Conservation (phyloP, 92 coral and sea anemone genomes). For the Porites cylindrica region DNA sequence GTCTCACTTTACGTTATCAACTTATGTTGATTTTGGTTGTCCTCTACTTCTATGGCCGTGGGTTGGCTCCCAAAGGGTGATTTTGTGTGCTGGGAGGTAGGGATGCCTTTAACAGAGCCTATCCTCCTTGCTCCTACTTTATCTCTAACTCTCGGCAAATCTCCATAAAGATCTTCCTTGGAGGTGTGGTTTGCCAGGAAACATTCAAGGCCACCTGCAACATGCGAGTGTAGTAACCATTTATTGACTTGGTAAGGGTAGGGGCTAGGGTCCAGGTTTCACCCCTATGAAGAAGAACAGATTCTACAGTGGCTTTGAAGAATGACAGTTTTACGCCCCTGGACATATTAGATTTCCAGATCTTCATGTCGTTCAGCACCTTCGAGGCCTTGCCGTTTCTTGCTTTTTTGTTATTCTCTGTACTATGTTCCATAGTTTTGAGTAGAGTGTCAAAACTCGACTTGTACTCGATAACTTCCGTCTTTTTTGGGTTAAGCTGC, state of each 20-base stretch:
- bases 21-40: slow-evolving; percentile 13
- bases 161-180: background rate
- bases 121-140: background rate
- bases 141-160: background rate
- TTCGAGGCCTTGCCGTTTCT: background rate
- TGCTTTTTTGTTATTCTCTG: background rate
- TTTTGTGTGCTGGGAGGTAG: slow-evolving; percentile 14
- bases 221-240: background rate
- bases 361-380: slow-evolving; percentile 10
- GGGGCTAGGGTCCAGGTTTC: slow-evolving; percentile 2
- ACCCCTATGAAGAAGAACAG: background rate
- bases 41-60: slow-evolving; percentile 35
- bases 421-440: background rate
- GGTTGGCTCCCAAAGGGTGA: slow-evolving; percentile 23
- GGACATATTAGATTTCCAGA: slow-evolving; percentile 31
- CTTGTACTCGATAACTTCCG: background rate
- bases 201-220: too few relatives aligned
- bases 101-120: too few relatives aligned
- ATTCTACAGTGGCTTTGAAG: background rate
- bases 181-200: too few relatives aligned
- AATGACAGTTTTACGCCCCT: background rate
- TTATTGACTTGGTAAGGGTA: background rate
- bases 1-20: slow-evolving; percentile 4
- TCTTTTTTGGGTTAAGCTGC: slow-evolving; percentile 3
- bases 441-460: background rate